Percentiles rank a stretch among this genome's conserved stretches.
phyloP scores from a whole-genome alignment of 1,140 invertebrate species.

The Hylaeus volcanicus region DNA sequence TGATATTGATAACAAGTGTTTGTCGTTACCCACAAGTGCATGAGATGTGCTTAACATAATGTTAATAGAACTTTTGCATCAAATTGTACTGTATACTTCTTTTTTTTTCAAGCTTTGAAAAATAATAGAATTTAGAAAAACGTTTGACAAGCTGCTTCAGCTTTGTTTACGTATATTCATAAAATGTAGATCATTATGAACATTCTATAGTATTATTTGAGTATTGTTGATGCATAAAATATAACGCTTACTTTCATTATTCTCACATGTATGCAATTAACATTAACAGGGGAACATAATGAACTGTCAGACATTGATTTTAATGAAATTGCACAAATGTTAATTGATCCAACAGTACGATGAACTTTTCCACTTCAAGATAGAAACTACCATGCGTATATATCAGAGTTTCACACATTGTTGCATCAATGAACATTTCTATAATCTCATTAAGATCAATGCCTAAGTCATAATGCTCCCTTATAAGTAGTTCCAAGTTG shows the following conservation, averaged over 20 bases:
- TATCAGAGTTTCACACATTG: no score
- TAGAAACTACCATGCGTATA: no score
- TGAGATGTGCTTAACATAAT: slow-evolving; percentile 48
- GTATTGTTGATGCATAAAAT: not conserved
- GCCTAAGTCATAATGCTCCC: not conserved
- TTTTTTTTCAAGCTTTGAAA: not conserved
- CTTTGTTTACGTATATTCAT: not conserved
- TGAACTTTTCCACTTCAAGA: no score
- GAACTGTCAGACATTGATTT: no score
- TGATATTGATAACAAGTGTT: not conserved
- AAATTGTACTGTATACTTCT: not conserved
- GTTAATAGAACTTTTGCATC: not conserved
- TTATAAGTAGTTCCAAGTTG: not conserved
- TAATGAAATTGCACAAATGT: no score
- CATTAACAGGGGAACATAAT: not conserved
- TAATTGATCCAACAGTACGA: no score
- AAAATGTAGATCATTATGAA: not conserved
- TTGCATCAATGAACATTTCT: no score
- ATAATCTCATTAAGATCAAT: no score
- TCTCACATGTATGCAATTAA: not conserved
- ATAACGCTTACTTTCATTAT: not conserved
- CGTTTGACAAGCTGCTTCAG: not conserved
- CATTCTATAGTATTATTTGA: not conserved
- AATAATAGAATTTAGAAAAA: not conserved
- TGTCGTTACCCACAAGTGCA: slow-evolving; percentile 48